These are phyloP conservation scores for Patagioenas fasciata DNA, from an alignment of 2,113 vertebrate genomes.

Conservation along the genomic window DNA sequence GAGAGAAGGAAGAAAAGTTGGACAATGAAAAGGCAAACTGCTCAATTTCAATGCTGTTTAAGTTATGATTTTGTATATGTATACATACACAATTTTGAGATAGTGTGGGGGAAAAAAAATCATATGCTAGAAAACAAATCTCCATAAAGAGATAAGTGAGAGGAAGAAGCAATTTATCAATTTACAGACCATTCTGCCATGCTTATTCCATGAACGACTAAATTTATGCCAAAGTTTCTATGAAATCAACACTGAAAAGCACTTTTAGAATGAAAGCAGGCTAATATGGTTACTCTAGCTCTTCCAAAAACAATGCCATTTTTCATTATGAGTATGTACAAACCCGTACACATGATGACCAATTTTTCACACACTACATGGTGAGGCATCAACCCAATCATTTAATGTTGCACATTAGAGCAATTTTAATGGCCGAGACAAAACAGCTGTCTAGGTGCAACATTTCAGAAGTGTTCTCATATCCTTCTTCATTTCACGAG, in stretches of 20 bases:
- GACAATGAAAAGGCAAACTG: neutral
- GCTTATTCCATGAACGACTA: neutral
- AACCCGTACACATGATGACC: neutral
- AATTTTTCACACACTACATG: neutral
- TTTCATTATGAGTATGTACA: neutral
- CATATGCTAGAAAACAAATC: neutral
- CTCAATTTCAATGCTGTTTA: neutral
- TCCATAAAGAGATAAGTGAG: neutral
- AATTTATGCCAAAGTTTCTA: neutral
- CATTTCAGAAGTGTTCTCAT: neutral
- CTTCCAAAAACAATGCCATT: neutral
- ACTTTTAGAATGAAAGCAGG: neutral
- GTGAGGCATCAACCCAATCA: neutral
- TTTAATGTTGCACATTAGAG: neutral
- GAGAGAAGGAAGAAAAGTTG: neutral
- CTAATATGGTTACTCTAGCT: neutral
- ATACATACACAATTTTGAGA: neutral
- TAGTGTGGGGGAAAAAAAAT: neutral
- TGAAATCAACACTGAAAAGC: neutral
- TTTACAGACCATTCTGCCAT: neutral
- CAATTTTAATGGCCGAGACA: neutral
- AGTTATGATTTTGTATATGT: neutral
- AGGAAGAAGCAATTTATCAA: neutral
- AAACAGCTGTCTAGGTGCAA: neutral
- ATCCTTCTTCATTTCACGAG: neutral